A percentile compares a stretch with the other conserved stretches of the same genome.
These are phyloP conservation scores for Ochropacha duplaris DNA, from an alignment of 2,888 invertebrate species.

Conservation along the genomic window DNA sequence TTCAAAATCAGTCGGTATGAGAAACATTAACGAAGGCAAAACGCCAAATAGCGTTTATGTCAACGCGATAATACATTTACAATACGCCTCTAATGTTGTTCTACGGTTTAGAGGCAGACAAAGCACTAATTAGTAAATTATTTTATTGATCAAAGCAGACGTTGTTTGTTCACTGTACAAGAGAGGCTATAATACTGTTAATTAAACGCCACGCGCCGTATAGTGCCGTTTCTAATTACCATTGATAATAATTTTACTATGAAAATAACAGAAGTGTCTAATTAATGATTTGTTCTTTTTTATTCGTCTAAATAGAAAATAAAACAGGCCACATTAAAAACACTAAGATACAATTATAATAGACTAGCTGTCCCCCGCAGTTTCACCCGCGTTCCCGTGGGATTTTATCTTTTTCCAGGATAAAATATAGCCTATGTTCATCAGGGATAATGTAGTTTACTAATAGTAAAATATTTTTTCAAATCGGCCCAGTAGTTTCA, in stretches of 20 bases:
- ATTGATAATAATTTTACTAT: not conserved
- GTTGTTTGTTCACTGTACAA: not conserved
- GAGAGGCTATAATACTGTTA: not conserved
- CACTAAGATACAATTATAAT: too few species aligned
- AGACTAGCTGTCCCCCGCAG: too few species aligned
- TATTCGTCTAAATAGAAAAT: too few species aligned
- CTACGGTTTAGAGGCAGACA: not conserved
- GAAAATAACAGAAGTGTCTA: too few species aligned
- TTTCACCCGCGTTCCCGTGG: too few species aligned
- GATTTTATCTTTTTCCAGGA: too few species aligned
- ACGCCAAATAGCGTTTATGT: not conserved
- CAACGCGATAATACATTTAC: not conserved
- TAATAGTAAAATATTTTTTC: too few species aligned
- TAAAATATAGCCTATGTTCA: too few species aligned
- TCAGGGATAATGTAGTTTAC: too few species aligned
- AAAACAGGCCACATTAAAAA: too few species aligned
- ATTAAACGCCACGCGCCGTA: not conserved
- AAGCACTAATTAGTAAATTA: conserved; percentile 9
- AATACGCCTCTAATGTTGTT: not conserved
- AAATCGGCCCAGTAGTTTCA: too few species aligned
- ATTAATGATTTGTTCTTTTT: too few species aligned
- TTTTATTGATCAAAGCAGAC: conserved; percentile 21
- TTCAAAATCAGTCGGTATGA: not conserved
- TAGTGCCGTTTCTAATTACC: not conserved
- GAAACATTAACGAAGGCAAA: not conserved